Conservation (phyloP, 2,888 invertebrate species). For the Rhaphigaster nebulosa region DNA sequence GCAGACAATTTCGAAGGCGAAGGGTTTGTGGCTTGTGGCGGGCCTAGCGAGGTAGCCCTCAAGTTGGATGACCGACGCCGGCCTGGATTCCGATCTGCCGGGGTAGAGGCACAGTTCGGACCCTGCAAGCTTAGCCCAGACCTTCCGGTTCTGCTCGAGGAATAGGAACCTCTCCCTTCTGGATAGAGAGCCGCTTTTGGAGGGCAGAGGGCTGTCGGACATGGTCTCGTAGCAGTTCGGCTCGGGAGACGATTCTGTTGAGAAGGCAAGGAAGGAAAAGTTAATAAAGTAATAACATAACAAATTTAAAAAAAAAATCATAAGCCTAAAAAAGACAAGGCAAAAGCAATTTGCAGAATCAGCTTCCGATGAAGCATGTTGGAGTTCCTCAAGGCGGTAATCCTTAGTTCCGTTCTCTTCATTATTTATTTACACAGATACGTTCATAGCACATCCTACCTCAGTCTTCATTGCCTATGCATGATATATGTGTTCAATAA, state of each 20-base stretch:
- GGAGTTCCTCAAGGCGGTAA: too few relatives aligned
- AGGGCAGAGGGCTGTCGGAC: slow-evolving; percentile 57
- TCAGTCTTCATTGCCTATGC: too few relatives aligned
- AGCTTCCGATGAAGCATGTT: too few relatives aligned
- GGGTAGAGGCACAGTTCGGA: slow-evolving; percentile 66
- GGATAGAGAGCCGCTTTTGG: slow-evolving; percentile 66
- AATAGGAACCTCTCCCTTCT: slow-evolving; percentile 67
- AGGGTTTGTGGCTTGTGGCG: slow-evolving; percentile 65
- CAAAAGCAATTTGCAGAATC: too few relatives aligned
- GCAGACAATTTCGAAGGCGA: slow-evolving; percentile 67
- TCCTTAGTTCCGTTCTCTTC: too few relatives aligned
- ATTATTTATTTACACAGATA: too few relatives aligned
- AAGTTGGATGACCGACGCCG: slow-evolving; percentile 65
- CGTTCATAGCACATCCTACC: too few relatives aligned
- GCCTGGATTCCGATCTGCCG: slow-evolving; percentile 66
- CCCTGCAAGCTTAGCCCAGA: slow-evolving; percentile 66
- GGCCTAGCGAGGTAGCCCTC: slow-evolving; percentile 66
- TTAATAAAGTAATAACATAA: neutral
- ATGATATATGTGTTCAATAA: too few relatives aligned
- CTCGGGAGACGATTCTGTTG: neutral
- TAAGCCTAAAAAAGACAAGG: too few relatives aligned
- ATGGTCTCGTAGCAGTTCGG: slow-evolving; percentile 61
- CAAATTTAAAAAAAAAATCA: too few relatives aligned
- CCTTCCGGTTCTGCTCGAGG: slow-evolving; percentile 66
- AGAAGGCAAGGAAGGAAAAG: neutral